Evolutionary conservation across 2,797 vertebrate genomes (phyloP), one percentile per base, ranked within the genome.

Genomic region (Ciconia nigra): DNA sequence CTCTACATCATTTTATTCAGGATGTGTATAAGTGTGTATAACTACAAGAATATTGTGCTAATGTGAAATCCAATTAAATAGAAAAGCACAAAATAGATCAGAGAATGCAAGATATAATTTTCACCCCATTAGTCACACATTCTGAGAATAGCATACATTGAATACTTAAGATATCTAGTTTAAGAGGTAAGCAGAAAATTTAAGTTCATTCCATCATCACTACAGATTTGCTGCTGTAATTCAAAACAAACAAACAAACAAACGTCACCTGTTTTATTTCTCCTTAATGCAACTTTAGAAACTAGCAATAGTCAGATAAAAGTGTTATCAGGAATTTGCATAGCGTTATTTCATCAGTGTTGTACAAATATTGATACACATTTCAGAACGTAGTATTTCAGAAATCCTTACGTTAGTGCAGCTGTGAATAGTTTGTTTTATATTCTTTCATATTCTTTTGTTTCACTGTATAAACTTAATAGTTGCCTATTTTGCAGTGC

Each of bases 311-410:
- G 18, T 79, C 10, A 4, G 4, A 31, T 65, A 28, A 42, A 70
- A 79, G 10, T 22, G 2, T 59, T 65, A 35, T 18, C 25, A 67
- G 28, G 25, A 81, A 59, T 62, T 87, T 54, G 9, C 0, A 0
- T 65, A 41, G 6, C 16, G 20, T 59, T 77, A 24, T 35, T 74
- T 94, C 12, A 59, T 76, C 49, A 26, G 4, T 14, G 16, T 59
- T 71, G 10, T 74, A 19, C 11, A 42, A 65, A 14, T 41, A 46
- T 3, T 58, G 33, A 29, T 51, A 58, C 2, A 7, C 3, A 3
- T 5, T 67, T 62, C 16, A 44, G 18, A 71, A 39, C 13, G 4
- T 15, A 61, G 13, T 52, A 42, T 74, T 69, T 83, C 22, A 54
- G 49, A 71, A 86, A n/a, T 52, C 11, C 14, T 67, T 13, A 67